Evolutionary conservation across 2,888 invertebrate genomes (phyloP), one percentile per base, ranked within the genome.

Genomic region (Rhamphomyia laevipes): DNA sequence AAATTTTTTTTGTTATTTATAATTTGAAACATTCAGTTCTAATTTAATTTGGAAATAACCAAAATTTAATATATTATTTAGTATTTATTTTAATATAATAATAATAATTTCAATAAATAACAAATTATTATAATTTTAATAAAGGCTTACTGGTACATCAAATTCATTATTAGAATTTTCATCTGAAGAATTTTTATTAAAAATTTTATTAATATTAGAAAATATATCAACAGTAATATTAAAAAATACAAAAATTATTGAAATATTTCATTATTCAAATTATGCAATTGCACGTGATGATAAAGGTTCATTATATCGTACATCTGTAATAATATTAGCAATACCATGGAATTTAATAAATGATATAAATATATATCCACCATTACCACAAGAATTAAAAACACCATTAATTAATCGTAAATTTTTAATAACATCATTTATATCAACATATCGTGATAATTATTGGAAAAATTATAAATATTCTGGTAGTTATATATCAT

Each of bases 281-380:
- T 61, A 59, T 41, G 63, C 64, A 4, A 51, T 60, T 48, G 60
- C 66, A 1, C 57, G 49, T 3, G 65, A 63, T 46, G 53, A 59
- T 0, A 16, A 47, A 11, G 59, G 60, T 1, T 35, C 43, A 2
- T 41, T 42, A 7, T 60, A 64, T 45, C 55, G 51, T 0, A 61
- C 62, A 2, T 58, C 60, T 23, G 56, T 59, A 1, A 54, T 64
- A 1, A 61, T 69, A 10, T 46, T 70, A 31, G 68, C 69, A n/a
- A 60, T 66, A 37, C 64, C 69, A 3, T 65, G 62, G 62, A 58
- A 64, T 33, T 51, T 50, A n/a, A 51, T 64, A 3, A 50, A 56
- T 13, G 51, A 61, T 3, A 54, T 69, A 0, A 44, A 52, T 4
- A 62, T 70, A 16, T 50, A 52, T 2, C 69, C 70, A 1, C 47